A percentile compares a stretch with the other conserved stretches of the same genome.
phyloP scores from a whole-genome alignment of 1,140 invertebrate species.

The Tetramorium parvispinum region DNA sequence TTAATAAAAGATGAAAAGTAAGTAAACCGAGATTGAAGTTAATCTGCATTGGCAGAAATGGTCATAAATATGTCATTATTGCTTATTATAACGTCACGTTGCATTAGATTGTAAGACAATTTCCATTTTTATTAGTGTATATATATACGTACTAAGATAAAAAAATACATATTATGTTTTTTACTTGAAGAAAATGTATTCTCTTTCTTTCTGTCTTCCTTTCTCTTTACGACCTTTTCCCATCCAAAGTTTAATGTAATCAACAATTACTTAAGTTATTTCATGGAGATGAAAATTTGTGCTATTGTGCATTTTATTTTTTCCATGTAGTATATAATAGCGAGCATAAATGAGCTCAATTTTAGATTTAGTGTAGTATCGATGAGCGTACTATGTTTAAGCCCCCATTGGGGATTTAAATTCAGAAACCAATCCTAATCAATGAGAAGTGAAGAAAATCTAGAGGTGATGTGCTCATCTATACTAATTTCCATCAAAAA shows the following conservation, averaged over 20 bases:
- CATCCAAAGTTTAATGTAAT: background rate
- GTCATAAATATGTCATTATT: constrained; percentile 52
- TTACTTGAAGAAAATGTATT: constrained; percentile 60
- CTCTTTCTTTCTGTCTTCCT: background rate
- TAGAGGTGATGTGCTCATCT: too few species aligned
- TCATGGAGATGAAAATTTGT: background rate
- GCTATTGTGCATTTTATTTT: background rate
- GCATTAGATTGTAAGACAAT: constrained; percentile 65
- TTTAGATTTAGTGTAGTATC: too few species aligned
- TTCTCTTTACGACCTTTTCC: background rate
- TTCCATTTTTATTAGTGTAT: constrained; percentile 71
- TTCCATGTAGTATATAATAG: background rate
- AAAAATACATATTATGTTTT: constrained; percentile 74
- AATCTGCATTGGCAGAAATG: too few species aligned
- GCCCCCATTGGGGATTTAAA: too few species aligned
- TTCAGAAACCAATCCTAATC: too few species aligned
- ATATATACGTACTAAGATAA: constrained; percentile 70
- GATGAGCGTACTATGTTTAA: too few species aligned
- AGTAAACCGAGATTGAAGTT: too few species aligned
- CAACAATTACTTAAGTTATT: background rate
- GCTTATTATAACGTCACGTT: constrained; percentile 58
- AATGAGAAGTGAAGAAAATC: too few species aligned
- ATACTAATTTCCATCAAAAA: too few species aligned
- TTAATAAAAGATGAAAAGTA: too few species aligned
- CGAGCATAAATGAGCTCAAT: too few species aligned